Evolutionary conservation across 2,888 invertebrate species (phyloP).

Genomic region (Calameuta filiformis): DNA sequence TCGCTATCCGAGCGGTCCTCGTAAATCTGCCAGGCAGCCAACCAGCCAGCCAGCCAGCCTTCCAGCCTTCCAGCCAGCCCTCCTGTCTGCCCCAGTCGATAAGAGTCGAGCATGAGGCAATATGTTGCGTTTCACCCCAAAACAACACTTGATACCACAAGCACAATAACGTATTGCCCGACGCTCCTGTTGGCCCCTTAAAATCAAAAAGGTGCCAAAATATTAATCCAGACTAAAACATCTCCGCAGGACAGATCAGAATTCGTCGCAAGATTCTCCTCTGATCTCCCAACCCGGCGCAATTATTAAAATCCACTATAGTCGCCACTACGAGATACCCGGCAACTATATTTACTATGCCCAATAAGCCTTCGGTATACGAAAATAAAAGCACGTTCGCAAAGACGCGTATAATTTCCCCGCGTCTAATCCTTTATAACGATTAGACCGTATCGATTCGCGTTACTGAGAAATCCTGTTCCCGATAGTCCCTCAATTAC

Average conservation of each 20-base stretch:
- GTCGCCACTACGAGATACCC: background rate
- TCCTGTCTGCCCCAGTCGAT: conserved; percentile 57
- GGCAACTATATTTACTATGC: background rate
- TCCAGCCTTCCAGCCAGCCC: conserved; percentile 41
- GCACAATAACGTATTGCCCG: conserved; percentile 38
- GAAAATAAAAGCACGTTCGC: background rate
- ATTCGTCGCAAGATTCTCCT: background rate
- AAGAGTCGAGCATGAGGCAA: conserved; percentile 53
- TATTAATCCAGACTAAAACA: background rate
- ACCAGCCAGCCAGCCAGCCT: conserved; percentile 39
- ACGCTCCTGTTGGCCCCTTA: background rate
- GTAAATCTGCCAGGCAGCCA: conserved; percentile 67
- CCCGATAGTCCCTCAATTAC: background rate
- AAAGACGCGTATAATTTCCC: background rate
- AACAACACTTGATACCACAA: conserved; percentile 17
- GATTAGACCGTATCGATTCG: background rate
- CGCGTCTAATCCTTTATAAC: background rate
- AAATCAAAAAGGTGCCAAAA: background rate
- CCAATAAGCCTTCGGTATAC: background rate
- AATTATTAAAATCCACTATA: background rate
- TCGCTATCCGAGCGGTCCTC: conserved; percentile 70
- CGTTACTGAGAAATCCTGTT: background rate
- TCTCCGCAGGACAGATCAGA: background rate
- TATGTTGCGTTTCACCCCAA: conserved; percentile 53
- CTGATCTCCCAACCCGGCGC: background rate